Conservation (phyloP, 1,140 invertebrate genomes). For the Eciton burchellii region DNA sequence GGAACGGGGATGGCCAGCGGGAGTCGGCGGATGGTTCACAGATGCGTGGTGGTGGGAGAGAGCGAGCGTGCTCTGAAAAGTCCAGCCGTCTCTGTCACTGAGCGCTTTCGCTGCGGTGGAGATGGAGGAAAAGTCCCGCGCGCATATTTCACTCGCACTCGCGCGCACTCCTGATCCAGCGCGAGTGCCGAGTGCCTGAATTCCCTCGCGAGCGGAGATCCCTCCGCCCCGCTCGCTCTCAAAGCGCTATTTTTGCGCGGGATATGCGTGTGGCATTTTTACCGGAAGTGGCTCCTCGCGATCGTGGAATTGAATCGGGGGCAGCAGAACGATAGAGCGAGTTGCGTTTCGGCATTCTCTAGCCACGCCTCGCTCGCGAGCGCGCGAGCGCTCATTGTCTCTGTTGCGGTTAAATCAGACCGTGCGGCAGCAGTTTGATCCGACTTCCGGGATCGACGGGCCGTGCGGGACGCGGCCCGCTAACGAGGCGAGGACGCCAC, state of each 20-base stretch:
- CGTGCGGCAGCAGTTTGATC: conserved; percentile 23
- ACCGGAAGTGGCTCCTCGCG: no score
- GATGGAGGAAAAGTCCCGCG: not conserved
- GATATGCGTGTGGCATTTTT: no score
- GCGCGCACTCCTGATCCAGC: conserved; percentile 18
- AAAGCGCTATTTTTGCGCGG: no score
- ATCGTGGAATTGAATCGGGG: no score
- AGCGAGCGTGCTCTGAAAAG: conserved; percentile 25
- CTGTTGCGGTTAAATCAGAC: conserved; percentile 17
- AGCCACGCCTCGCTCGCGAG: not conserved
- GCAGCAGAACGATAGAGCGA: no score
- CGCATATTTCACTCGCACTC: conserved; percentile 20
- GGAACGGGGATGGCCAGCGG: conserved; percentile 40
- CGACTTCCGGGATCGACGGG: conserved; percentile 23
- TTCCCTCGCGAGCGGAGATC: conserved; percentile 60
- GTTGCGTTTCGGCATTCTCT: not conserved
- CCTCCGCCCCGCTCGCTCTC: no score
- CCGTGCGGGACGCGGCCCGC: not conserved
- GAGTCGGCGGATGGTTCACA: conserved; percentile 18
- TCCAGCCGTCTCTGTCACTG: conserved; percentile 28
- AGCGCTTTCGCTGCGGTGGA: conserved; percentile 25
- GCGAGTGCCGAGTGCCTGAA: conserved; percentile 48
- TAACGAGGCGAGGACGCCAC: conserved; percentile 30
- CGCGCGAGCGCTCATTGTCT: conserved; percentile 6
- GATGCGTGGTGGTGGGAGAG: conserved; percentile 34